Base-by-base conservation (phyloP, 1,140 invertebrate genomes). In the Bombus impatiens region DNA sequence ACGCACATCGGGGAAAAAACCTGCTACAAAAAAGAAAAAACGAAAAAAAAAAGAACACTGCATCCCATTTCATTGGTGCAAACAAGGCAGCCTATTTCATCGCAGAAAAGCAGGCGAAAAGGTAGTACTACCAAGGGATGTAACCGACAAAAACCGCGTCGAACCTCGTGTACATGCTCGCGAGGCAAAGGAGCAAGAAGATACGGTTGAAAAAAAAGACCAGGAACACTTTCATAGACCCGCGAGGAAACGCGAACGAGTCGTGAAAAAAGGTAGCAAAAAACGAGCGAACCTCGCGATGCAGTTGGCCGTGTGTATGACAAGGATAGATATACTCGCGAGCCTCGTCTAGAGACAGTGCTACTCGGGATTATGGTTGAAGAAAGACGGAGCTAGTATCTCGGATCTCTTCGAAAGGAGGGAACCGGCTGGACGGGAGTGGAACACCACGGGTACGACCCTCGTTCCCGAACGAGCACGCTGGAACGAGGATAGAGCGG, bases 401-500 rank as follows among this genome's bases (percentile, higher is more conserved):
- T 72, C 82, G 79, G 35, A 15, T 67, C 57, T 77, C 62, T 88
- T 77, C 78, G 67, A 78, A 89, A 77, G 88, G 85, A 89, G 88
- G 88, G 87, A 89, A 89, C 88, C 88, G 88, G 88, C 77, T 59
- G 40, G 77, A 89, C 88, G 78, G 88, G 84, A 89, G 88, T 84
- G 84, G 84, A 89, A 78, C 70, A 67, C 72, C 79, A 81, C 71
- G 67, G 83, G 88, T 87, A 86, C 88, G 88, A 89, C 88, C 88
- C 88, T 89, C 88, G 88, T 76, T 76, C 57, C 83, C 42, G 84
- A 79, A 88, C 78, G 47, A 85, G 37, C 57, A 70, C 82, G 37
- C 37, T 44, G 74, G 59, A 75, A 80, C 77, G 77, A 90, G 82
- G 87, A 85, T 80, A 86, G 84, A 87, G 84, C 53, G 77, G 75